Evolutionary conservation across 2,113 vertebrate species (phyloP), one percentile per base, ranked within the genome.

Genomic region (Fulmarus glacialis): DNA sequence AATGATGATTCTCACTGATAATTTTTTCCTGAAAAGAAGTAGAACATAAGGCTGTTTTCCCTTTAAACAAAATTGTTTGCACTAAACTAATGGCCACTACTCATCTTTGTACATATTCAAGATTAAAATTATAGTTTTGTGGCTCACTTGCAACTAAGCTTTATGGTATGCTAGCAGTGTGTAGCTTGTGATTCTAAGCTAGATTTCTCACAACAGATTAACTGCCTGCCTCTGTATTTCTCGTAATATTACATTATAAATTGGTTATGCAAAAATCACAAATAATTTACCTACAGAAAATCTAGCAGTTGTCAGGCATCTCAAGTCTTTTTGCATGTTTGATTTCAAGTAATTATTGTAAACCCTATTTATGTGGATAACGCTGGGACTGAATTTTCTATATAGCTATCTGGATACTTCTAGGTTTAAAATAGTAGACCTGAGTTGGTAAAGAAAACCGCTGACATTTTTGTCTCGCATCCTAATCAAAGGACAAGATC

Each of bases 21-120:
- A 82, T 72, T 97, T 93, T 93, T 97, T 93, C 86, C 82, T 88
- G 86, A 97, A 97, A 86, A 97, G 93, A 92, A 58, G 29, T n/a
- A 59, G 92, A 96, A 94, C 82, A 92, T 95, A 60, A 53, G 60
- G 45, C 85, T 96, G 95, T 96, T 97, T 97, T 93, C 90, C 82
- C 91, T 92, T 93, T 88, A 93, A 97, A 94, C 95, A 93, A 87
- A 93, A 73, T 36, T 97, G 95, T 97, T 97, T 97, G 94, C 92
- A 91, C 94, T 92, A 96, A 97, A 70, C 92, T 97, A 95, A 91
- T 94, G 91, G 93, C 89, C 72, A 93, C 93, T 96, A 97, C 89
- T 97, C 90, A 91, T 96, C 94, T 96, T 86, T 81, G 88, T 91
- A 73, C 87, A 17, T 21, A 92, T 73, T 88, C 79, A 42, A 94